These are phyloP conservation scores for Pheosia tremula DNA, from an alignment of 2,888 invertebrate species.

Conservation along the genomic window DNA sequence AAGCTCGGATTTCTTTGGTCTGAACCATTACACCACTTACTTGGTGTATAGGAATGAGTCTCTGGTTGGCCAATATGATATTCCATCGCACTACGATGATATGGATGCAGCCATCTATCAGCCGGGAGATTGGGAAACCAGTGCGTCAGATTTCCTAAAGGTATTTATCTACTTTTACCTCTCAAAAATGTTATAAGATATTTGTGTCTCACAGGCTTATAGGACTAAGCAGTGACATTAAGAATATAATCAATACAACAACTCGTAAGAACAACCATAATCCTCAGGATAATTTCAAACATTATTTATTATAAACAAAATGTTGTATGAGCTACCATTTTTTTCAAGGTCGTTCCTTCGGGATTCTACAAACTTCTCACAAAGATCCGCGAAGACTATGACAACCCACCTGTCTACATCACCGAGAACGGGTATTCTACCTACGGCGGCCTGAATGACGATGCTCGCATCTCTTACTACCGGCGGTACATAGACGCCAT, in stretches of 20 bases:
- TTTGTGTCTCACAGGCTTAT: too few species aligned
- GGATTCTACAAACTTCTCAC: conserved; percentile 84
- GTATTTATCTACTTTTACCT: neutral
- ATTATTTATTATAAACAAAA: neutral
- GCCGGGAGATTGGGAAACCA: conserved; percentile 2
- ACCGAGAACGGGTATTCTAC: conserved; percentile 86
- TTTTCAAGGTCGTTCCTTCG: conserved; percentile 81
- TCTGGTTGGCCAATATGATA: conserved; percentile 23
- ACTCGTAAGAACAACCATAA: too few species aligned
- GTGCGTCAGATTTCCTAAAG: neutral
- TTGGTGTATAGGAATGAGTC: conserved; percentile 48
- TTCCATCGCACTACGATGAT: conserved; percentile 47
- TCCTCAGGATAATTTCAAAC: too few species aligned
- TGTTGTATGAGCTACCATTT: neutral
- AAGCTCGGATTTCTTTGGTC: conserved; percentile 66
- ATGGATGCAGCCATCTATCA: conserved; percentile 3
- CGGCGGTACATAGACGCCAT: conserved; percentile 2
- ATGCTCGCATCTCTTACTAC: conserved; percentile 34
- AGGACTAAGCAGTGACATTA: too few species aligned
- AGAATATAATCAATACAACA: too few species aligned
- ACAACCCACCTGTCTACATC: conserved; percentile 83
- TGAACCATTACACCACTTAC: conserved; percentile 87
- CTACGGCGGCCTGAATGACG: conserved; percentile 72
- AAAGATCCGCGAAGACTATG: conserved; percentile 75
- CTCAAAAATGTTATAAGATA: neutral